phyloP scores from a whole-genome alignment of 1,140 invertebrate species.

The Thaumetopoea pityocampa region DNA sequence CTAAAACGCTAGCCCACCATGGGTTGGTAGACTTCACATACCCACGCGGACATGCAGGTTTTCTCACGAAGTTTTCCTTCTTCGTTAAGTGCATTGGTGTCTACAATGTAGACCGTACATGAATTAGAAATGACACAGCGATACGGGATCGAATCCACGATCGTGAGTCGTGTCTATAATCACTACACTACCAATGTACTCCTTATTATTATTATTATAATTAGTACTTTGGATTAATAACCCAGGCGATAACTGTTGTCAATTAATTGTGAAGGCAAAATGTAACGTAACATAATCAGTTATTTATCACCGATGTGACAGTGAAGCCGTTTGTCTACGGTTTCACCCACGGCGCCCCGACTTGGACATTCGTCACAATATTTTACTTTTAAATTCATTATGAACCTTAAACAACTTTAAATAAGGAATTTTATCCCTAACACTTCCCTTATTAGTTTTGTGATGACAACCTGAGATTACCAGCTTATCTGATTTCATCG shows the following conservation, averaged over 20 bases:
- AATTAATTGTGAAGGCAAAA: constrained; percentile 72
- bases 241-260: constrained; percentile 52
- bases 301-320: constrained; percentile 71
- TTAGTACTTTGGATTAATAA: constrained; percentile 40
- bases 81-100: too few relatives aligned
- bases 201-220: constrained; percentile 33
- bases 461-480: constrained; percentile 63
- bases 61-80: too few relatives aligned
- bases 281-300: constrained; percentile 71
- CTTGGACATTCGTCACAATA: constrained; percentile 57
- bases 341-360: constrained; percentile 61
- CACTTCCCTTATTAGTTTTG: constrained; percentile 40
- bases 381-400: constrained; percentile 23
- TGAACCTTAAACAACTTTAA: constrained; percentile 32
- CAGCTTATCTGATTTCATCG: constrained; percentile 66
- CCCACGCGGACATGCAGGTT: too few relatives aligned
- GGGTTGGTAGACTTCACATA: too few relatives aligned
- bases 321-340: constrained; percentile 64
- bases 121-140: too few relatives aligned
- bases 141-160: too few relatives aligned
- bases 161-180: too few relatives aligned
- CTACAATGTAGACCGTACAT: too few relatives aligned
- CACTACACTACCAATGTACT: too few relatives aligned
- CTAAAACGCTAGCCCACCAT: too few relatives aligned
- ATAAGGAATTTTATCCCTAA: constrained; percentile 38